Conservation (phyloP, 2,888 invertebrate species). For the Reticulitermes lucifugus region DNA sequence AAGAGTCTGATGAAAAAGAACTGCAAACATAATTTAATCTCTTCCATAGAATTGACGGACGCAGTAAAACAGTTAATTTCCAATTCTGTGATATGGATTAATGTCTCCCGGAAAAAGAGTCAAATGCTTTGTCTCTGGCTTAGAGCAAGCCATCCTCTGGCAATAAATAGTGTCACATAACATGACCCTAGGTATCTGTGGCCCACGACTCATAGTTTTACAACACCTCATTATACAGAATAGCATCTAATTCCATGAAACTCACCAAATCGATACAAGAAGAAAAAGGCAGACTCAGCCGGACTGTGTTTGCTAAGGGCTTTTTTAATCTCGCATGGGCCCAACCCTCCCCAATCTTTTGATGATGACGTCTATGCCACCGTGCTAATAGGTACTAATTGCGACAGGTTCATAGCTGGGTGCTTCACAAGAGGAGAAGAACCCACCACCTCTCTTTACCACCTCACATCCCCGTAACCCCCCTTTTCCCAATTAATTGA, state of each 20-base stretch:
- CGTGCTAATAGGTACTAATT: conserved; percentile 59
- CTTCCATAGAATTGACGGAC: too few relatives aligned
- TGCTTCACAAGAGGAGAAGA: conserved; percentile 44
- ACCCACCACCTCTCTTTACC: conserved; percentile 9
- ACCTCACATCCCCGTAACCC: conserved; percentile 54
- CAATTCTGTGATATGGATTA: too few relatives aligned
- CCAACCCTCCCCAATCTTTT: conserved; percentile 25
- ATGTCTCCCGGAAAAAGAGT: too few relatives aligned
- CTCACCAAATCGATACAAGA: not conserved
- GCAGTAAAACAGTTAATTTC: too few relatives aligned
- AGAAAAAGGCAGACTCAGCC: not conserved
- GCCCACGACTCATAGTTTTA: too few relatives aligned
- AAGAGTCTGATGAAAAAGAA: too few relatives aligned
- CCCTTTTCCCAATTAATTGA: conserved; percentile 63
- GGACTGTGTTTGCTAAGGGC: conserved; percentile 16
- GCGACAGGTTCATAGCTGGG: conserved; percentile 58
- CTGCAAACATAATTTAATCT: too few relatives aligned
- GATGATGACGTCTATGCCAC: conserved; percentile 39
- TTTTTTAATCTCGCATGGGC: conserved; percentile 48
- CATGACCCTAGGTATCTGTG: too few relatives aligned
- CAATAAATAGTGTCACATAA: too few relatives aligned
- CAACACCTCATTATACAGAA: not conserved
- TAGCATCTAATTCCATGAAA: not conserved
- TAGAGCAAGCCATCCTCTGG: too few relatives aligned
- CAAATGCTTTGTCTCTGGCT: too few relatives aligned